Evolutionary conservation across 2,888 invertebrate species (phyloP), one percentile per base, ranked within the genome.

Genomic region (Lepidochitona cinerea): DNA sequence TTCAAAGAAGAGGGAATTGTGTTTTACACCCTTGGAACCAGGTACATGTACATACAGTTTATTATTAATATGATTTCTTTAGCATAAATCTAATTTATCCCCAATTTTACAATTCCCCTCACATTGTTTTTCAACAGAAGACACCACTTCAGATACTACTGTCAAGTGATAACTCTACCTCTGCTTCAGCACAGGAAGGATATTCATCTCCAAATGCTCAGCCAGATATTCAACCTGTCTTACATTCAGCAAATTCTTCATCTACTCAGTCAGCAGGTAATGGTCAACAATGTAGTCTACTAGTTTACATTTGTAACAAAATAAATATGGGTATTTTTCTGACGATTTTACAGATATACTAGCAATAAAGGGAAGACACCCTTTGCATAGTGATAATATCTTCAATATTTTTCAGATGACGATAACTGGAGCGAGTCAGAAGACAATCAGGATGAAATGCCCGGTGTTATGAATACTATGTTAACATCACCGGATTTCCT

Each of bases 391-490:
- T 41, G 9, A 12, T 12, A 12, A 41, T 41, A 12, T 41, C 41
- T 12, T 41, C 9, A 12, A 12, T 41, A 41, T 41, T 41, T 41
- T 12, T 41, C 41, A 41, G 41, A 41, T 41, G 37, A 52, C 29
- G 70, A 77, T 26, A 65, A 71, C 53, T 71, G 74, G 53, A 52
- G 66, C 4, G 75, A 74, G 75, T 74, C 72, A 74, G 77, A 77
- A 70, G 76, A 76, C 73, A 70, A 70, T 37, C 9, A 70, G 41
- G 79, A 79, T 68, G 12, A 54, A 35, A 67, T 70, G 66, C 69
- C 73, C 59, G 75, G 77, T 18, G 67, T 67, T 65, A 49, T 64
- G n/a, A 74, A 77, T 33, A 76, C 76, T 14, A 36, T 77, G 68
- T 41, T 78, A 23, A 67, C 73, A 53, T 35, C 77, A n/a, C 75